These are phyloP conservation scores for Drosophila ercepeae DNA, from an alignment of 1,140 invertebrate species.

Conservation along the genomic window DNA sequence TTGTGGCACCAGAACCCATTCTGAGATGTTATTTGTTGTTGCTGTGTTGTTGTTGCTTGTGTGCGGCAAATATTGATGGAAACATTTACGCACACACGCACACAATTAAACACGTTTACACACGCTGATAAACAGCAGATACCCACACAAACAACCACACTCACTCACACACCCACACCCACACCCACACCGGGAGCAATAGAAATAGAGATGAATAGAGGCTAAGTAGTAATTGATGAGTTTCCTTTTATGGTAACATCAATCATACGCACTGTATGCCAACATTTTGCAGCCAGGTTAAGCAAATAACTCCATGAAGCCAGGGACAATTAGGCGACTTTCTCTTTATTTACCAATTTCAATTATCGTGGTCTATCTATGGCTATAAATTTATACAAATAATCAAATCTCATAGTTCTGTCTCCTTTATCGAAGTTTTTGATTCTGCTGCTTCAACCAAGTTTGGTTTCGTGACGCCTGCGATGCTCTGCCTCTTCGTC, in stretches of 20 bases:
- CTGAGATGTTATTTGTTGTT: constrained; percentile 16
- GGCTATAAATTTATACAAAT: constrained; percentile 11
- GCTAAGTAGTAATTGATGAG: constrained; percentile 77
- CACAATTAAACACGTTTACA: constrained; percentile 77
- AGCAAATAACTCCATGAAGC: constrained; percentile 48
- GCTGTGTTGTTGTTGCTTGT: constrained; percentile 58
- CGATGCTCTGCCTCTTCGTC: constrained; percentile 86
- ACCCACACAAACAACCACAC: constrained; percentile 41
- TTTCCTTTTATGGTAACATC: constrained; percentile 78
- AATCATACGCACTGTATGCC: constrained; percentile 75
- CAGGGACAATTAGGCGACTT: constrained; percentile 10
- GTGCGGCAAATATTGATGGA: constrained; percentile 75
- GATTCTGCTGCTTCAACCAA: constrained; percentile 1
- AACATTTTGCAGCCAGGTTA: constrained; percentile 57
- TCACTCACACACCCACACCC: constrained; percentile 74
- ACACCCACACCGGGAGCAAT: constrained; percentile 4
- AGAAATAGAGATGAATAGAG: constrained; percentile 46
- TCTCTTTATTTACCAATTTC: constrained; percentile 62
- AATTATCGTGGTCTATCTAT: constrained; percentile 47
- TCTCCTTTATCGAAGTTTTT: constrained; percentile 9
- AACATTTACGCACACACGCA: constrained; percentile 79
- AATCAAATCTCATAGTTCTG: constrained; percentile 36
- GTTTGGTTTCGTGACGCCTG: constrained; percentile 2
- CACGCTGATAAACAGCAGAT: constrained; percentile 56
- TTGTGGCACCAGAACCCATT: constrained; percentile 13